Evolutionary conservation across 2,888 invertebrate species (phyloP), one percentile per base, ranked within the genome.

Genomic region (Yponomeuta evonymella): DNA sequence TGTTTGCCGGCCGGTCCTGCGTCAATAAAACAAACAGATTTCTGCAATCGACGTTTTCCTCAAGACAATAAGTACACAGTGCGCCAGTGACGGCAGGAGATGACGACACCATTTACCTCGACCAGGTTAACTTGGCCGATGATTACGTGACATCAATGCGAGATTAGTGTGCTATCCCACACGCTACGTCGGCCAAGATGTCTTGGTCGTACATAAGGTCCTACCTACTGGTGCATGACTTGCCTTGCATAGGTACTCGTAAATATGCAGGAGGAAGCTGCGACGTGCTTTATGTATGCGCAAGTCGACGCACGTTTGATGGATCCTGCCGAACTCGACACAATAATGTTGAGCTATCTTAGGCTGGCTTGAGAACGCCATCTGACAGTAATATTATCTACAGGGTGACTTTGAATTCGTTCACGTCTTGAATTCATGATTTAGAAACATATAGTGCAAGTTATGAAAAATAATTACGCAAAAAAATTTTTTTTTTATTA

Each of bases 181-280:
- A 15, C 15, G 4, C 12, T 58, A 15, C 15, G 51, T 2, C 15
- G 51, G 51, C 51, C 51, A 58, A 15, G 51, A 15, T 58, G 15
- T 15, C 3, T 12, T 58, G 51, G 51, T 15, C 12, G 51, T 58
- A 15, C 12, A 58, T 58, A 58, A 58, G 11, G 12, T 15, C 51
- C 12, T 58, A 58, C 51, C 51, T 58, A 58, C 51, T 15, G 51
- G 51, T 9, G 43, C 43, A 43, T 43, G 43, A 43, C 51, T 15
- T 58, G 51, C 15, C 51, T 58, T 58, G 51, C 51, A 58, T 58
- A n/a, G n/a, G n/a, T n/a, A 58, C 51, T 58, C 51, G 51, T 58
- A 58, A 58, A 58, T 58, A 58, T 58, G 6, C 51, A 58, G 51
- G 51, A 58, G 51, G 51, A 58, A 58, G 51, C 51, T 58, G 51